Evolutionary conservation across 2,113 vertebrate genomes (phyloP).

Genomic region (Alethe castanea): DNA sequence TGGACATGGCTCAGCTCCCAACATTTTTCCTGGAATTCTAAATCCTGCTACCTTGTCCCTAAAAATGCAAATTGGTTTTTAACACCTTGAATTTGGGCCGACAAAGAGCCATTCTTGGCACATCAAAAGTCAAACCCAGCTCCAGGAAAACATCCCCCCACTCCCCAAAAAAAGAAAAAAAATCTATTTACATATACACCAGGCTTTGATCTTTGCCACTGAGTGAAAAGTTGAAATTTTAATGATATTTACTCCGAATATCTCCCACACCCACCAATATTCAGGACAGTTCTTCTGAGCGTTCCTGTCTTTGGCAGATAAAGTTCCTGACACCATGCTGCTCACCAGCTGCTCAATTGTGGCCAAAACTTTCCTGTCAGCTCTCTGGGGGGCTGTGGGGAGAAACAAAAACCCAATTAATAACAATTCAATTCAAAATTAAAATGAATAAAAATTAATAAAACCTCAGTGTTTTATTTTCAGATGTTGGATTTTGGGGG

Average conservation of each 20-base stretch:
- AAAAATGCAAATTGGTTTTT: background rate
- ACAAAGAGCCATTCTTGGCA: background rate
- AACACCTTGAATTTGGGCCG: background rate
- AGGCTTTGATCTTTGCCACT: background rate
- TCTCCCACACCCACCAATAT: conserved; percentile 70
- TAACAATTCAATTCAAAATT: too few relatives aligned
- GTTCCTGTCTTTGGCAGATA: conserved; percentile 61
- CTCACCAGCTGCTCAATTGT: conserved; percentile 71
- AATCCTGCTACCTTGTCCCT: background rate
- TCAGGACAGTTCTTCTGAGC: conserved; percentile 62
- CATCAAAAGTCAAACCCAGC: background rate
- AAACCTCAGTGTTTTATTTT: background rate
- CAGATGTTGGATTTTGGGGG: background rate
- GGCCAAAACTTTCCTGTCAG: conserved; percentile 64
- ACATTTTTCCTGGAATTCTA: background rate
- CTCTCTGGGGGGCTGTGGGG: conserved; percentile 49
- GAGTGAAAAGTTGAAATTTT: background rate
- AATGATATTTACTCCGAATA: background rate
- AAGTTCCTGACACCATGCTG: conserved; percentile 42
- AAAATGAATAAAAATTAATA: too few relatives aligned
- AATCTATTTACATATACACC: background rate
- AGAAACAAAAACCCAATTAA: background rate
- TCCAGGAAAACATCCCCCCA: background rate
- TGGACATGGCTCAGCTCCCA: background rate
- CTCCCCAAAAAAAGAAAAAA: background rate